Evolutionary conservation across 2,113 vertebrate genomes (phyloP), one percentile per base, ranked within the genome.

Genomic region (Halcyon senegalensis): DNA sequence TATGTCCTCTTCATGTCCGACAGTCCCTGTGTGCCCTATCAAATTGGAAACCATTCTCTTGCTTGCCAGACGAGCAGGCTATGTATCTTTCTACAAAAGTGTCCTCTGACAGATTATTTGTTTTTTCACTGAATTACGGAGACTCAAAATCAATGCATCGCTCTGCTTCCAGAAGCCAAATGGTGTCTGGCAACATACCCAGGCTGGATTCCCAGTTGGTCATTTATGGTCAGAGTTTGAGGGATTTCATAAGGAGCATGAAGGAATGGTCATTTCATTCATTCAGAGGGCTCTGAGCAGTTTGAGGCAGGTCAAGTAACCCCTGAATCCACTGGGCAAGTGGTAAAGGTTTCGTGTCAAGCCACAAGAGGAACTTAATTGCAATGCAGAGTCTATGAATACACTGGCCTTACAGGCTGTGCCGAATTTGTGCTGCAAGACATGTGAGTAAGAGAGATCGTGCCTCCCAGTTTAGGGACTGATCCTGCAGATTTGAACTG

Each of bases 401-500:
- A 53, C 30, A 41, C 25, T 51, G 51, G 46, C 37, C 39, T 30
- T n/a, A 64, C 28, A 46, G 68, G 70, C 43, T 48, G 18, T 46
- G 64, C 31, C 27, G 27, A 44, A 19, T 81, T 67, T 58, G 24
- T 68, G 68, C 73, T 84, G 58, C n/a, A 86, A 87, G 43, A 68
- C 4, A 9, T 7, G 10, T 16, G 5, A 67, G 39, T 6, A 78
- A 66, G 51, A 83, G 35, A 82, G 28, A 11, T 37, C 0, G 0
- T 67, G 46, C 31, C 35, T 92, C 43, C 37, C 51, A 30, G 14
- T 44, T 88, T 41, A 78, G 60, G 27, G 46, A 55, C 50, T 50
- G n/a, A 69, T n/a, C 50, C 41, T 46, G 50, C 41, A 84, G 21
- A 11, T 68, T 62, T 67, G 51, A 69, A 64, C 23, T 46, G 23